Evolutionary conservation across 2,797 vertebrate genomes (phyloP).

Genomic region (Molossus alvarezi): DNA sequence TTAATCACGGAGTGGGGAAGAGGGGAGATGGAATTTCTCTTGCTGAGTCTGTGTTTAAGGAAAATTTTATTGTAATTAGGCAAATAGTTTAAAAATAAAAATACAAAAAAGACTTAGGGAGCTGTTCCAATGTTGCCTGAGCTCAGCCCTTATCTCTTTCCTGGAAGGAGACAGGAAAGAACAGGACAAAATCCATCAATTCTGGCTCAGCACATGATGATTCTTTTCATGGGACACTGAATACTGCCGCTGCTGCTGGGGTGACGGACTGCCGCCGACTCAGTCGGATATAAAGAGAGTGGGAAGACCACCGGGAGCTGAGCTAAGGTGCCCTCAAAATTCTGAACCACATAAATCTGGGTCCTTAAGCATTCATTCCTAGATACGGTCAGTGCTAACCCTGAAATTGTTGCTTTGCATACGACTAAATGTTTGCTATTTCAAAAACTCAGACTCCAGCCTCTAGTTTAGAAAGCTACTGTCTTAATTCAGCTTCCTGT

Average conservation of each 20-base stretch:
- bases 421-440: conserved; percentile 45
- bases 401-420: conserved; percentile 18
- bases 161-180: background rate
- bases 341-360: background rate
- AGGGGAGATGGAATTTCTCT: background rate
- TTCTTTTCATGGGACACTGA: background rate
- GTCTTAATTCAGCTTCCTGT: conserved; percentile 2
- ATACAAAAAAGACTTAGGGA: background rate
- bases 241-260: background rate
- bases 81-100: background rate
- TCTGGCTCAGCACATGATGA: background rate
- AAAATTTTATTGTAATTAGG: conserved; percentile 47
- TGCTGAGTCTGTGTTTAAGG: background rate
- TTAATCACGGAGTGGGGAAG: background rate
- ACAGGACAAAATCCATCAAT: conserved; percentile 14
- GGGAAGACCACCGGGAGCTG: background rate
- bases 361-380: background rate
- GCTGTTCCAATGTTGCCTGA: background rate
- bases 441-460: conserved; percentile 46
- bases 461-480: conserved; percentile 55
- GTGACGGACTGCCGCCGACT: background rate
- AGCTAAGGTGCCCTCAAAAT: background rate
- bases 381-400: background rate
- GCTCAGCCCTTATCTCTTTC: conserved; percentile 22
- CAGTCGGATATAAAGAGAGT: background rate